These are phyloP conservation scores for Nomada hirtipes DNA, from an alignment of 2,888 invertebrate genomes.

Conservation along the genomic window DNA sequence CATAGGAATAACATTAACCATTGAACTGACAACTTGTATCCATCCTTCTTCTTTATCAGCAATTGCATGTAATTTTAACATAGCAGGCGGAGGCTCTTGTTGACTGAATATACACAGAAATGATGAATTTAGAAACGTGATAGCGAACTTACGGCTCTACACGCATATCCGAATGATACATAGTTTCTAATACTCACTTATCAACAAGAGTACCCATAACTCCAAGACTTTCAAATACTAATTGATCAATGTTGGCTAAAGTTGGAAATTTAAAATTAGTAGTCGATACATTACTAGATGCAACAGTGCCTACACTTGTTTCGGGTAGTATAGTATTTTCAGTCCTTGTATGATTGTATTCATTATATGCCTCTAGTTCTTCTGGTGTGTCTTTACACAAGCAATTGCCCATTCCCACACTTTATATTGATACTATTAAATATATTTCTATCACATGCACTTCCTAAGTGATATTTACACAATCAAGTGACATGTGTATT, in stretches of 20 bases:
- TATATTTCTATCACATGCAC: conserved; percentile 40
- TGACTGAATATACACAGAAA: conserved; percentile 86
- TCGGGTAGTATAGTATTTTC: conserved; percentile 79
- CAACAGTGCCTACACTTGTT: conserved; percentile 75
- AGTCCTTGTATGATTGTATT: conserved; percentile 72
- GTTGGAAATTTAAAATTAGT: conserved; percentile 80
- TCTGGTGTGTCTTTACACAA: conserved; percentile 89
- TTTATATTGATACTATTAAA: conserved; percentile 59
- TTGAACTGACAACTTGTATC: conserved; percentile 93
- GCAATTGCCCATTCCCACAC: conserved; percentile 90
- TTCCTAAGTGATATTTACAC: conserved; percentile 63
- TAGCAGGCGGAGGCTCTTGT: conserved; percentile 93
- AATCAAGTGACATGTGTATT: conserved; percentile 53
- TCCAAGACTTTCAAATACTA: conserved; percentile 92
- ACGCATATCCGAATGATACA: background rate
- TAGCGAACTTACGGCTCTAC: background rate
- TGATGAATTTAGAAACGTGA: background rate
- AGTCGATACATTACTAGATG: conserved; percentile 70
- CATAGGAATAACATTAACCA: conserved; percentile 93
- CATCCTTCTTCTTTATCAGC: conserved; percentile 97
- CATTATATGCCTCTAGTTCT: conserved; percentile 84
- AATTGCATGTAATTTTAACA: conserved; percentile 92
- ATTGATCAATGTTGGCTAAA: conserved; percentile 87
- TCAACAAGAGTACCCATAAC: conserved; percentile 93
- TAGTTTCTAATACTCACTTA: conserved; percentile 87